Evolutionary conservation across 2,888 invertebrate genomes (phyloP), one percentile per base, ranked within the genome.

Genomic region (Lingula anatina): DNA sequence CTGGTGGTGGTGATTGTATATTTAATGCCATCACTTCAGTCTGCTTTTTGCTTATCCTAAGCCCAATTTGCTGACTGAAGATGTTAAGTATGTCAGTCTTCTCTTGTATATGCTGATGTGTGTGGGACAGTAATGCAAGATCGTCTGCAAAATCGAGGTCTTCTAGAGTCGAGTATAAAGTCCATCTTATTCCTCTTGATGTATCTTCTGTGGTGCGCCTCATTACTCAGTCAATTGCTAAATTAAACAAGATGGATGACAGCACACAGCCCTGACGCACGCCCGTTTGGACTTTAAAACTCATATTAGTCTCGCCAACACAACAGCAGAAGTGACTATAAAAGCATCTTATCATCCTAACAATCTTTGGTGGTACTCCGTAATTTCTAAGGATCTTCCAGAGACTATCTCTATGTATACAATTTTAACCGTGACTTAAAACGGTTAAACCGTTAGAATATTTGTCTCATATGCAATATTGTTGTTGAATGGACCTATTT

Each of bases 201-300:
- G 26, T 45, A 18, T 42, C 41, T 37, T 27, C 20, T 39, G 44
- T 31, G 25, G 49, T 49, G 38, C 35, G 20, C 12, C 42, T 38
- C 46, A 52, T 51, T 12, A 51, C 41, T 36, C 41, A 45, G 39
- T 52, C 45, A 21, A 52, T 52, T 15, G 12, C 45, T n/a, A 52
- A 12, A 25, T 20, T 18, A 41, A 52, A 52, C 7, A 52, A 21
- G 35, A 52, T 24, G 3, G 44, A 27, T 1, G 40, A 41, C 20
- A 46, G 18, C 12, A 52, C 25, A 23, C 47, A 52, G 18, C 50
- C 47, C 42, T 57, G 51, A 23, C 49, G 44, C 9, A 55, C 56
- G 20, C 49, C 49, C 23, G 54, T 50, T 28, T 57, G 46, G 2
- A 57, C 50, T 9, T 47, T 46, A 37, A 50, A 50, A n/a, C 18